Base-by-base conservation (phyloP, 23 tunicate genomes). In the Clavelina lepadiformis region DNA sequence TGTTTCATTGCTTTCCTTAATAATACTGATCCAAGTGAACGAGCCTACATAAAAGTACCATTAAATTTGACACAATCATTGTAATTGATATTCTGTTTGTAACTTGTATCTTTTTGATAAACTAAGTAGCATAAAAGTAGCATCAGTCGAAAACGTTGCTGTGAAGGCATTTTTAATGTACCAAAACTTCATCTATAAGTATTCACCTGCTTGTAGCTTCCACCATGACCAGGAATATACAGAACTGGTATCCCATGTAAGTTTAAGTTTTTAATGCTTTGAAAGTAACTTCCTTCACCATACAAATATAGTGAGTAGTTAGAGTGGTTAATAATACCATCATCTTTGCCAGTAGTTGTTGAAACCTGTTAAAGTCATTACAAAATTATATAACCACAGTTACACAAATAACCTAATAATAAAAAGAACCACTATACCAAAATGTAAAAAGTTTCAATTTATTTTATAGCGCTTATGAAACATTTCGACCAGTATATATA, bases 211-310 rank as follows among this genome's bases (percentile, higher is more conserved):
- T 81, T 75, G 35, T 61, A 66, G 64, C 97, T 89, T 33, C 97
- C 97, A 18, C 75, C 87, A 81, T 89, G 75, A 0, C 97, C 97
- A 52, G 89, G 89, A 7, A 89, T 61, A 62, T 71, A 89, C 35
- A 89, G 25, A 20, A 89, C 80, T 8, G 97, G 97, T 19, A 81
- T 63, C 34, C 97, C 97, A 37, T 89, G 24, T 19, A 81, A 32
- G 11, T 89, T 49, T 19, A 75, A 54, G 19, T 76, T 62, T 35
- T 71, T 46, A 1, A 89, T 62, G 1, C 38, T 50, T 4, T 68
- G 28, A 46, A 60, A 80, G 57, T 89, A 89, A 28, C 50, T 52
- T 22, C 97, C 97, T 69, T 89, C 97, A 18, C 89, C 97, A 69
- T 89, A 89, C 53, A 89, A 51, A 63, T 81, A 81, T 37, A 89